Percentiles rank a stretch among this genome's conserved stretches.
Conservation (phyloP, 2,113 vertebrate species). For the Sinocyclocheilus anophthalmus region DNA sequence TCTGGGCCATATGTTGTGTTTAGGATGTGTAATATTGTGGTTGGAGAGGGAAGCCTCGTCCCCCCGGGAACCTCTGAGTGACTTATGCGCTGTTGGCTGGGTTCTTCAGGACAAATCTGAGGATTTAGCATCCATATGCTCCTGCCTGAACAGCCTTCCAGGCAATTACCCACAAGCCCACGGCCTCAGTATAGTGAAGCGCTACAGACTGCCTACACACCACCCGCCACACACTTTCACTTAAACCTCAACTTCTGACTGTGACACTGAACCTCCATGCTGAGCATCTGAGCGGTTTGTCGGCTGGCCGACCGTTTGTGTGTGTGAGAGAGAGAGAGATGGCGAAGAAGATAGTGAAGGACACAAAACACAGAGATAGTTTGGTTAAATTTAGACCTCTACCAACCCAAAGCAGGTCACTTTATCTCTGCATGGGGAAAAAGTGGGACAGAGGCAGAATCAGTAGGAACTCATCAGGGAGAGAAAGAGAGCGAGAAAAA, state of each 20-base stretch:
- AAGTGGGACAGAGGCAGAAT: constrained; percentile 57
- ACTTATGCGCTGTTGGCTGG: constrained; percentile 48
- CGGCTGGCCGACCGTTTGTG: background rate
- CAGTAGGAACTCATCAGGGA: constrained; percentile 37
- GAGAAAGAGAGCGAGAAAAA: background rate
- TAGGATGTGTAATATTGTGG: constrained; percentile 20
- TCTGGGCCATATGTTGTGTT: constrained; percentile 17
- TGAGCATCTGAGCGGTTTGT: constrained; percentile 2
- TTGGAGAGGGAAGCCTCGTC: constrained; percentile 1
- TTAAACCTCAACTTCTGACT: constrained; percentile 27
- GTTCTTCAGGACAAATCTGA: constrained; percentile 55
- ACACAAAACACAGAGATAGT: constrained; percentile 64
- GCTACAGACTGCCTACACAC: constrained; percentile 32
- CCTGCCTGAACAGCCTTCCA: constrained; percentile 47
- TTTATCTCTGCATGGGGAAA: constrained; percentile 59
- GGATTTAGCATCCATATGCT: constrained; percentile 56
- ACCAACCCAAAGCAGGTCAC: constrained; percentile 77
- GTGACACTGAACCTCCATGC: constrained; percentile 12
- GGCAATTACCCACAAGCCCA: constrained; percentile 42
- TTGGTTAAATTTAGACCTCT: constrained; percentile 76
- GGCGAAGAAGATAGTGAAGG: constrained; percentile 14
- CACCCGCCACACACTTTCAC: background rate
- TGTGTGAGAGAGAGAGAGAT: constrained; percentile 1
- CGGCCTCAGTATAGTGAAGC: constrained; percentile 15
- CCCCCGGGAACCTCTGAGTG: constrained; percentile 29